Conservation (phyloP, 2,888 invertebrate species). For the Agrochola litura region DNA sequence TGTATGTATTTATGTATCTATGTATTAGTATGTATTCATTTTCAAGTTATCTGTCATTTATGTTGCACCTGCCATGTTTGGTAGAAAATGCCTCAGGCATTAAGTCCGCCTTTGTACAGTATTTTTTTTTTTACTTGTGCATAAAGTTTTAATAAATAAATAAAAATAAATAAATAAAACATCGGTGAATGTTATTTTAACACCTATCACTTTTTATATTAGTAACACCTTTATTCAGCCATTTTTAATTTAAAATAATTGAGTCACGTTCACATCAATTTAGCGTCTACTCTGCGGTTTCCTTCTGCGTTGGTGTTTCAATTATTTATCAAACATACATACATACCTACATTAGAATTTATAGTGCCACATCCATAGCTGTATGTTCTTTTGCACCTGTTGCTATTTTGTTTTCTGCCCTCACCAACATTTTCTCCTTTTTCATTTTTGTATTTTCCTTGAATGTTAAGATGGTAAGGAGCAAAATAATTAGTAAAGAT, state of each 20-base stretch:
- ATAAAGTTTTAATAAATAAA: no score
- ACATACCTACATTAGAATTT: background rate
- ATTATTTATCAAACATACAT: background rate
- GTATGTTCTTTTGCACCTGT: background rate
- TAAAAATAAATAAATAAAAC: no score
- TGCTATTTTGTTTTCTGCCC: background rate
- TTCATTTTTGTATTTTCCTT: background rate
- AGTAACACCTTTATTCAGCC: background rate
- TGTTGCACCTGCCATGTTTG: no score
- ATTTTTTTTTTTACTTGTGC: no score
- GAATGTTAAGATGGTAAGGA: background rate
- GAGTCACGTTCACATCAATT: constrained; percentile 37
- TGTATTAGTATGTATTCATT: no score
- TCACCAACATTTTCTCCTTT: background rate
- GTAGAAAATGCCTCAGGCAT: no score
- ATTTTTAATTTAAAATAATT: constrained; percentile 38
- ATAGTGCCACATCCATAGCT: background rate
- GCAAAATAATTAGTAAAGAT: background rate
- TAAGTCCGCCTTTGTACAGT: no score
- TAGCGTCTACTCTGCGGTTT: background rate
- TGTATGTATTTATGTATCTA: no score
- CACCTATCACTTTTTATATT: constrained; percentile 2
- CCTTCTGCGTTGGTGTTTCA: background rate
- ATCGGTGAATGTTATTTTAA: constrained; percentile 24
- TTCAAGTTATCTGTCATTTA: no score